Base-by-base conservation (phyloP, 2,888 invertebrate genomes). In the Petrolisthes cinctipes region DNA sequence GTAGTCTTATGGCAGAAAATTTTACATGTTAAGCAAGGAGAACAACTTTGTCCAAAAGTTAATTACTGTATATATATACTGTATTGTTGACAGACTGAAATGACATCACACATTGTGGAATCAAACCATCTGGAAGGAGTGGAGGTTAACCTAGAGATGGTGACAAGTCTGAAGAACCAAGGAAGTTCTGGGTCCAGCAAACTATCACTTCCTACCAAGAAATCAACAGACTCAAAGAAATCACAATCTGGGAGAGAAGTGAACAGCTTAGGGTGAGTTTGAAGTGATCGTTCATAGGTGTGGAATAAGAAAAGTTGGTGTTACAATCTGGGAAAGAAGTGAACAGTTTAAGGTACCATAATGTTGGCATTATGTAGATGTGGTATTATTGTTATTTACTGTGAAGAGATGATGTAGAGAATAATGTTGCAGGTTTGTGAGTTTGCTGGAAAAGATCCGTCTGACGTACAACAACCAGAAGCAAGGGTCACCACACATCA, bases 381-480 rank as follows among this genome's bases (percentile, higher is more conserved):
- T 51, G 1, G 71, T 73, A 9, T 73, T 6, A 53, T 17, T 37
- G 20, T 17, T 83, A 23, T 83, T 37, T 37, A 37, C 1, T 37
- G 37, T 37, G 37, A 37, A 37, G 37, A 37, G 37, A 37, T 37
- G 37, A 0, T 37, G 37, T 37, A 37, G 37, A 37, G 37, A 37
- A 37, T 37, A 5, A 14, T 17, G 37, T 51, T 56, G 6, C 81
- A 87, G 87, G 14, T 87, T 87, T 51, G 57, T 87, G 57, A 80
- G 80, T 7, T 56, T 87, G 81, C 75, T 87, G 83, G 83, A 87
- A 73, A 83, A 87, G 51, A 83, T 84, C 20, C 54, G 73, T n/a
- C 80, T 87, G 75, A 87, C 87, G 0, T 84, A 88, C 82, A 88
- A 56, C 85, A 88, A 85, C 78, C 82, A 88, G 56, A 88, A 86